These are phyloP conservation scores for Nymphalis c-album DNA, from an alignment of 2,888 invertebrate species.

Conservation along the genomic window DNA sequence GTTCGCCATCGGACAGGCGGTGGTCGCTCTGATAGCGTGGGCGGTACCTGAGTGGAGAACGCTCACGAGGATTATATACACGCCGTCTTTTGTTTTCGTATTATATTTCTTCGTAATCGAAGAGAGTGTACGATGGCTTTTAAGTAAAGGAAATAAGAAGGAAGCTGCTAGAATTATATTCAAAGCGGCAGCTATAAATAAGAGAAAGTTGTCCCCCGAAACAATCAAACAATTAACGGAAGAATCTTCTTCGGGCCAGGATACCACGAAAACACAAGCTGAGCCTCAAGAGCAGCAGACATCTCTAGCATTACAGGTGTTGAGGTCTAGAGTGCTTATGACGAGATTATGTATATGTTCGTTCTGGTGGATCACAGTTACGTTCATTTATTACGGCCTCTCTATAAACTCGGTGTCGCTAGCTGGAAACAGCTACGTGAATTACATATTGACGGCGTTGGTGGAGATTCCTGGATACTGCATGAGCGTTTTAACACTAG, in stretches of 20 bases:
- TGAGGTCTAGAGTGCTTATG: slow-evolving; percentile 72
- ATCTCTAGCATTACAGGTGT: slow-evolving; percentile 55
- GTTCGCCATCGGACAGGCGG: slow-evolving; percentile 84
- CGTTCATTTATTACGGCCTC: slow-evolving; percentile 90
- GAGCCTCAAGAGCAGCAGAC: slow-evolving; percentile 31
- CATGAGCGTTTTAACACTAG: slow-evolving; percentile 80
- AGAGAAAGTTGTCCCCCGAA: slow-evolving; percentile 63
- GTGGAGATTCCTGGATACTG: slow-evolving; percentile 85
- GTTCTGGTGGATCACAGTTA: slow-evolving; percentile 90
- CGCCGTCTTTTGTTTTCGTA: slow-evolving; percentile 83
- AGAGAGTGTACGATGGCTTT: slow-evolving; percentile 87
- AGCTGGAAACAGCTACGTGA: slow-evolving; percentile 88
- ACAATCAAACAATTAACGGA: slow-evolving; percentile 50
- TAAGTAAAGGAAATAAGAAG: slow-evolving; percentile 80
- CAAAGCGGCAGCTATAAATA: slow-evolving; percentile 70
- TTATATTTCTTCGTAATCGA: slow-evolving; percentile 83
- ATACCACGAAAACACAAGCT: slow-evolving; percentile 17
- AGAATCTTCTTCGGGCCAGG: slow-evolving; percentile 30
- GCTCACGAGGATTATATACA: slow-evolving; percentile 82
- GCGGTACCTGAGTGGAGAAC: slow-evolving; percentile 84
- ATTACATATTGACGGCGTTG: slow-evolving; percentile 85
- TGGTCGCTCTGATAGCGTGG: slow-evolving; percentile 84
- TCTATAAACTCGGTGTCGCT: slow-evolving; percentile 89
- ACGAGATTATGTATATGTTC: slow-evolving; percentile 83
- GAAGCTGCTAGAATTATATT: slow-evolving; percentile 70